Conservation (phyloP, 2,797 vertebrate genomes). For the Cebuella pygmaea region DNA sequence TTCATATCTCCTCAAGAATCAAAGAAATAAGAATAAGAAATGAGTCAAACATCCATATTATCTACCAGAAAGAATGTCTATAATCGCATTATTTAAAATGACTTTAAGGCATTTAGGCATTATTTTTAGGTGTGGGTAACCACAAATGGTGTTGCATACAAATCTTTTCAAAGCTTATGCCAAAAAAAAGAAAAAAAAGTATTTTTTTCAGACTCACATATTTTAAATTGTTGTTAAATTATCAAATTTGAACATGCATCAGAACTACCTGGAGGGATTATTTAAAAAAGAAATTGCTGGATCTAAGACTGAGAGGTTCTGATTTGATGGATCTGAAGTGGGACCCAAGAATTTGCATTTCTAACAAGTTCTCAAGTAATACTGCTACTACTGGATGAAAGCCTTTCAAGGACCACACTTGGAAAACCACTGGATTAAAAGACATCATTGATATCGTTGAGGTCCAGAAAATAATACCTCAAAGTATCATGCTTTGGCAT, state of each 20-base stretch:
- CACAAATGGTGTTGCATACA: neutral
- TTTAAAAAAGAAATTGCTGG: neutral
- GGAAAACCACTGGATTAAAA: neutral
- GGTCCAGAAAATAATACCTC: neutral
- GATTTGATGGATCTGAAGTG: neutral
- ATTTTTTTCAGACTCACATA: neutral
- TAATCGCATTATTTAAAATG: neutral
- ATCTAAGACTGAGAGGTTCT: neutral
- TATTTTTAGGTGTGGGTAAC: neutral
- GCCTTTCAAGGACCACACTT: neutral
- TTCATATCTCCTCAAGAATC: neutral
- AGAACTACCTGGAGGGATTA: neutral
- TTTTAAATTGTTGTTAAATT: neutral
- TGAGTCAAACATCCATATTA: neutral
- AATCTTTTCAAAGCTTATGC: neutral
- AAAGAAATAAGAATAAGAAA: slow-evolving; percentile 16
- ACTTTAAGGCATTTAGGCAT: neutral
- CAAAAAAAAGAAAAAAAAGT: neutral
- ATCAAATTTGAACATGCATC: neutral
- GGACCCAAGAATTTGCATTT: neutral
- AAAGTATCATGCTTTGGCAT: neutral
- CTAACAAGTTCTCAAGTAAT: neutral
- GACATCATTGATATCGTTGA: neutral
- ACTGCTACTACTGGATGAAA: neutral
- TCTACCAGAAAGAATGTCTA: slow-evolving; percentile 8